phyloP scores from a whole-genome alignment of 1,140 invertebrate genomes.

The Marisa cornuarietis region DNA sequence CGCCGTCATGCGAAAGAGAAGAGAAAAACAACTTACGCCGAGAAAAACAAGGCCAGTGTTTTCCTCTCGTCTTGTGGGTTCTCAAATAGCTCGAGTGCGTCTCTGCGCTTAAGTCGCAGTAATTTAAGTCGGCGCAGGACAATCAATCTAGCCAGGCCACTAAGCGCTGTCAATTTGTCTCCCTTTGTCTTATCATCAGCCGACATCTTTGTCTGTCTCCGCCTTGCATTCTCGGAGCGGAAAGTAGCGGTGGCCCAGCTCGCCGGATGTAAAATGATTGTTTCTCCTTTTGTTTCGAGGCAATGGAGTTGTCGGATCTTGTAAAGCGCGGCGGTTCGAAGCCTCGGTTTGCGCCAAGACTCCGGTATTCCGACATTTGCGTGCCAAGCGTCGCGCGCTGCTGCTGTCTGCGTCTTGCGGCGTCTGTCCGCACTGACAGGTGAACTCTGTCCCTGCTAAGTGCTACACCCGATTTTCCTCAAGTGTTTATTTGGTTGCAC shows the following conservation, averaged over 20 bases:
- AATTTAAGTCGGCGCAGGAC: not conserved
- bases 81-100: not conserved
- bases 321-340: not conserved
- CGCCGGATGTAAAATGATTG: not conserved
- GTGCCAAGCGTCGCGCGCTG: too few species aligned
- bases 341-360: too few species aligned
- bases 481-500: too few species aligned
- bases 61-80: not conserved
- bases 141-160: not conserved
- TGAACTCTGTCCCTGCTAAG: too few species aligned
- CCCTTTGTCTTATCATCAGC: not conserved
- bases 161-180: slow-evolving; percentile 3
- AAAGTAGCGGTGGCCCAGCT: not conserved
- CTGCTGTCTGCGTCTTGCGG: too few species aligned
- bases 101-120: not conserved
- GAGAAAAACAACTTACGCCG: too few species aligned
- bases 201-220: slow-evolving; percentile 1
- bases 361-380: too few species aligned
- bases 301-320: slow-evolving; percentile 1
- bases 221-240: not conserved
- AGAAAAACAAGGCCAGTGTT: not conserved
- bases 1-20: too few species aligned
- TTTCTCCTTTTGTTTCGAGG: not conserved
- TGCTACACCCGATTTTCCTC: too few species aligned
- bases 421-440: too few species aligned